A percentile compares a stretch with the other conserved stretches of the same genome.
phyloP scores from a whole-genome alignment of 2,113 vertebrate species.

The Corvus moneduloides region DNA sequence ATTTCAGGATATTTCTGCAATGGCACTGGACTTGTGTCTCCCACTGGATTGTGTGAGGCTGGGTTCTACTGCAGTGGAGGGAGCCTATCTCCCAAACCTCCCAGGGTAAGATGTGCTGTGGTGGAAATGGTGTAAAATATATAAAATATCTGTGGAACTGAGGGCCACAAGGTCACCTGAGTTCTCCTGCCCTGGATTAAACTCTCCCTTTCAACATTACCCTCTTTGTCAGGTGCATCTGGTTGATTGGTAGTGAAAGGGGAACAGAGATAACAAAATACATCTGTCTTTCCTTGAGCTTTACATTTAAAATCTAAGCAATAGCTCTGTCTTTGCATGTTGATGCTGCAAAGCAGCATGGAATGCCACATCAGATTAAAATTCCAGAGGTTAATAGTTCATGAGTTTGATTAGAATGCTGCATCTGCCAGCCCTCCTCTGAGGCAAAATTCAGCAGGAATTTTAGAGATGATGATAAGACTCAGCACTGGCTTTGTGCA shows the following conservation, averaged over 20 bases:
- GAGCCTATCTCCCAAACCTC: slow-evolving; percentile 69
- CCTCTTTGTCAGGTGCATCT: not conserved
- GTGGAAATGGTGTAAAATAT: not conserved
- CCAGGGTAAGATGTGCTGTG: not conserved
- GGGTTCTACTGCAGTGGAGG: slow-evolving; percentile 85
- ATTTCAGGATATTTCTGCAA: slow-evolving; percentile 82
- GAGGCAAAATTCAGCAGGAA: not conserved
- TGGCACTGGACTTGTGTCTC: slow-evolving; percentile 72
- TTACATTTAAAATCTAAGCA: not conserved
- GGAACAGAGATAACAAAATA: not conserved
- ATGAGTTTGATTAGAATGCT: not conserved
- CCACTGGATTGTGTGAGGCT: slow-evolving; percentile 79
- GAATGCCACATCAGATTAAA: not conserved
- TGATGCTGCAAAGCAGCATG: not conserved
- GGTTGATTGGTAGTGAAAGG: not conserved
- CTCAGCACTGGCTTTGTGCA: not conserved
- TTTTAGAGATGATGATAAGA: not conserved
- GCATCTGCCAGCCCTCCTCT: not conserved
- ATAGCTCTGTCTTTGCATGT: not conserved
- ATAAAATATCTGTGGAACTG: not conserved
- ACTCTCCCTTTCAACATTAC: not conserved
- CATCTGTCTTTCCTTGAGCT: not conserved
- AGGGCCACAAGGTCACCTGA: not conserved
- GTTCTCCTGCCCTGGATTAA: not conserved
- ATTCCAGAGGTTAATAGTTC: not conserved